Evolutionary conservation across 1,140 invertebrate species (phyloP).

Genomic region (Mya arenaria): DNA sequence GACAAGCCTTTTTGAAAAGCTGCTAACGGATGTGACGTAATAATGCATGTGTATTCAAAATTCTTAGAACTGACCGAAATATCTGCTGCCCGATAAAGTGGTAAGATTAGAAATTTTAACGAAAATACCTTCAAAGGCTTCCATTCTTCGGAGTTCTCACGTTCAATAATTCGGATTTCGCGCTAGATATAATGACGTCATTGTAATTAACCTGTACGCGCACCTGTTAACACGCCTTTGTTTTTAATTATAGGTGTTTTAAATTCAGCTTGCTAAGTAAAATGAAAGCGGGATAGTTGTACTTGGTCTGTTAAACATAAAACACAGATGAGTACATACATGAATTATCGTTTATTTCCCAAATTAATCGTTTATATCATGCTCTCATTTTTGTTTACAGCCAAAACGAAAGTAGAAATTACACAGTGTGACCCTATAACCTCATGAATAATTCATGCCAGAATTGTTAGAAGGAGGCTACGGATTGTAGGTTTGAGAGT

Average conservation of each 20-base stretch:
- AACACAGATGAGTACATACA: no score
- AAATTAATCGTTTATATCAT: background rate
- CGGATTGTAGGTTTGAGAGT: constrained; percentile 68
- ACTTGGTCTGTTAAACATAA: background rate
- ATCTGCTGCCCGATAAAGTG: no score
- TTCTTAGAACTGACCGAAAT: no score
- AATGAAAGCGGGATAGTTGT: background rate
- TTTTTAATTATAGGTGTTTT: background rate
- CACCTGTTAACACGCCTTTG: background rate
- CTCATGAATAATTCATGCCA: constrained; percentile 78
- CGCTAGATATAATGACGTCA: background rate
- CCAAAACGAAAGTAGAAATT: background rate
- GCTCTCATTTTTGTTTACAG: background rate
- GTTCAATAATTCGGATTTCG: no score
- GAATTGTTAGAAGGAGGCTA: constrained; percentile 74
- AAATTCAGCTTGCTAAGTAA: background rate
- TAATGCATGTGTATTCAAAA: no score
- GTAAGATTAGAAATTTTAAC: no score
- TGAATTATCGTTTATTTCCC: no score
- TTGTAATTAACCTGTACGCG: background rate
- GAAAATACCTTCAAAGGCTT: no score
- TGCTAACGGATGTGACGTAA: no score
- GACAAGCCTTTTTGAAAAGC: no score
- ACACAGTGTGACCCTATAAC: constrained; percentile 48
- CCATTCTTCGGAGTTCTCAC: no score